Percentiles rank a stretch among this genome's conserved stretches.
Evolutionary conservation across 2,888 invertebrate genomes (phyloP).

Genomic region (Drosophila nr. perissopoda): DNA sequence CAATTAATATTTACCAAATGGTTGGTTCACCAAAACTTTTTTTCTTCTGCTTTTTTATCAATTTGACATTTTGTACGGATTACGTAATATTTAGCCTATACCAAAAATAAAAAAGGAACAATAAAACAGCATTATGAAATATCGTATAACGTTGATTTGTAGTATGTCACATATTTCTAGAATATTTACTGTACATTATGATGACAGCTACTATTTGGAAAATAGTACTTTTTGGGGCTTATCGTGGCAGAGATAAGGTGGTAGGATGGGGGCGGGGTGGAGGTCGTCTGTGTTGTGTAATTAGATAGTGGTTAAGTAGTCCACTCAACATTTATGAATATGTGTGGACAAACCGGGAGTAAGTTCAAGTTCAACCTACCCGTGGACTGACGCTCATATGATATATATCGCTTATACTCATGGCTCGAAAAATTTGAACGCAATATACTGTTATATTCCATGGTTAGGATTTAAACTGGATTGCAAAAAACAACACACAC

Average conservation of each 20-base stretch:
- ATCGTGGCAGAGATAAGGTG: conserved; percentile 37
- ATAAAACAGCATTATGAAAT: conserved; percentile 15
- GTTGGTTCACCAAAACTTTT: conserved; percentile 2
- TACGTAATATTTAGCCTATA: conserved; percentile 39
- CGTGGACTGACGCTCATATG: conserved; percentile 79
- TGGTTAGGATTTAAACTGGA: conserved; percentile 18
- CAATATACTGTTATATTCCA: conserved; percentile 66
- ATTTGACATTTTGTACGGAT: conserved; percentile 24
- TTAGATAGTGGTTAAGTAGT: conserved; percentile 3
- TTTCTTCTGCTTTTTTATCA: conserved; percentile 37
- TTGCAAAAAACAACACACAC: background rate
- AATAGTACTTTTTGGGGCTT: conserved; percentile 31
- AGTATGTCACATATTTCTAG: conserved; percentile 23
- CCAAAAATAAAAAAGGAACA: conserved; percentile 15
- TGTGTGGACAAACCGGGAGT: background rate
- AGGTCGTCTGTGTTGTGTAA: conserved; percentile 38
- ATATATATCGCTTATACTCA: conserved; percentile 82
- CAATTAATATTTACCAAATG: conserved; percentile 45
- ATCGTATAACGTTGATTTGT: conserved; percentile 8
- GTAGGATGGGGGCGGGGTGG: background rate
- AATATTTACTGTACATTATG: conserved; percentile 12
- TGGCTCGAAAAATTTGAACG: conserved; percentile 81
- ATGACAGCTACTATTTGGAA: conserved; percentile 28
- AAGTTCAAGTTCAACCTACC: conserved; percentile 73
- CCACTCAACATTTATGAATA: background rate